Percentiles rank a stretch among this genome's conserved stretches.
Conservation (phyloP, 2,888 invertebrate species). For the Athetis lepigone region DNA sequence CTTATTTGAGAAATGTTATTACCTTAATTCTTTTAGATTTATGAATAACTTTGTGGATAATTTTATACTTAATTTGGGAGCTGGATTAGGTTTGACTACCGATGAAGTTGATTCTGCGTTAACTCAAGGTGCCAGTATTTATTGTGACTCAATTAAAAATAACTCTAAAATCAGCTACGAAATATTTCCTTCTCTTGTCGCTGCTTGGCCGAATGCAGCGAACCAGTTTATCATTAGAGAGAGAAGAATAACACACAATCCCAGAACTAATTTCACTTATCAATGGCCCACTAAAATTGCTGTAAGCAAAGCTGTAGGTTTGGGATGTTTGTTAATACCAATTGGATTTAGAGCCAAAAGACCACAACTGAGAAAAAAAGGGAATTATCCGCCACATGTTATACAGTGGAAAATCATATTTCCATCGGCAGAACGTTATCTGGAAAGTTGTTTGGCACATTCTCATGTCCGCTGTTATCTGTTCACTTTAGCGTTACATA, state of each 20-base stretch:
- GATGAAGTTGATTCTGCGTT: slow-evolving; percentile 89
- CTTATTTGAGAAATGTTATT: slow-evolving; percentile 86
- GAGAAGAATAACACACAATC: slow-evolving; percentile 90
- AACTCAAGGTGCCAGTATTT: slow-evolving; percentile 92
- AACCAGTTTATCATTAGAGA: slow-evolving; percentile 92
- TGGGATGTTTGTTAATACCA: slow-evolving; percentile 93
- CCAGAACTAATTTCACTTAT: slow-evolving; percentile 90
- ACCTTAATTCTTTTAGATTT: slow-evolving; percentile 92
- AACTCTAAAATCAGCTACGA: slow-evolving; percentile 89
- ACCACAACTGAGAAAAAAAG: slow-evolving; percentile 64
- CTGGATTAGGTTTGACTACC: slow-evolving; percentile 90
- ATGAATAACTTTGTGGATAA: slow-evolving; percentile 93
- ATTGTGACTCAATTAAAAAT: slow-evolving; percentile 89
- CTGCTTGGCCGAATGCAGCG: slow-evolving; percentile 94
- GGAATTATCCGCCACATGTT: slow-evolving; percentile 91
- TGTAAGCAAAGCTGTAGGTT: slow-evolving; percentile 92
- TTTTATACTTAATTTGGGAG: slow-evolving; percentile 91
- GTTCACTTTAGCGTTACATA: slow-evolving; percentile 92
- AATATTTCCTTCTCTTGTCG: slow-evolving; percentile 93
- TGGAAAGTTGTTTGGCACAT: slow-evolving; percentile 93
- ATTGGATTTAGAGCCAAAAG: slow-evolving; percentile 92
- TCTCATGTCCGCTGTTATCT: slow-evolving; percentile 93
- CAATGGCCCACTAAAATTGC: slow-evolving; percentile 93
- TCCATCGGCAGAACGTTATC: slow-evolving; percentile 93
- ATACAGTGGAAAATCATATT: slow-evolving; percentile 95